A percentile compares a stretch with the other conserved stretches of the same genome.
Evolutionary conservation across 2,113 vertebrate species (phyloP).

Genomic region (Hydrolagus affinis): DNA sequence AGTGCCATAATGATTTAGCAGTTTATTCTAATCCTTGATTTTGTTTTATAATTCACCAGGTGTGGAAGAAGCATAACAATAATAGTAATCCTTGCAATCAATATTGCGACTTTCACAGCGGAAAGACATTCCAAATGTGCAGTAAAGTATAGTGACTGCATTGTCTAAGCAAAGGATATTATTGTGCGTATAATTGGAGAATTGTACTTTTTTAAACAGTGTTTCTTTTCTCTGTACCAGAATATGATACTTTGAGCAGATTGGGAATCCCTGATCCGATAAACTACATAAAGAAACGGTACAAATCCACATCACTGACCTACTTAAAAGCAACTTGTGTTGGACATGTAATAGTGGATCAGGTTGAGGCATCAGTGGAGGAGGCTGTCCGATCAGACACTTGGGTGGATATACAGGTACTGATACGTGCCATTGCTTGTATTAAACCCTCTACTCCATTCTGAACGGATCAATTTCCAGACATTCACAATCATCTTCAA

Average conservation of each 20-base stretch:
- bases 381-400: conserved; percentile 79
- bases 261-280: conserved; percentile 85
- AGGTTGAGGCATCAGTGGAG: conserved; percentile 87
- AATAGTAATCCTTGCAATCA: background rate
- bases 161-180: too few species aligned
- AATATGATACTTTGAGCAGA: conserved; percentile 79
- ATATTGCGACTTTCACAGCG: background rate
- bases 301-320: conserved; percentile 69
- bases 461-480: too few species aligned
- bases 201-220: background rate
- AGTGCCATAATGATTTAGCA: background rate
- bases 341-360: conserved; percentile 76
- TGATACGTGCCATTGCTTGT: background rate
- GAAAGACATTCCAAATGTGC: too few species aligned
- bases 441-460: too few species aligned
- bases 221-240: conserved; percentile 48
- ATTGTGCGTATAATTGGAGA: too few species aligned
- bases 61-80: too few species aligned
- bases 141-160: too few species aligned
- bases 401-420: conserved; percentile 82
- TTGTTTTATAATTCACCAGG: too few species aligned
- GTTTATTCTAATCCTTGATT: background rate
- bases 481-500: too few species aligned
- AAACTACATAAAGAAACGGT: conserved; percentile 82
- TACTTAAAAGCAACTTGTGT: conserved; percentile 77